Evolutionary conservation across 2,797 vertebrate species (phyloP).

Genomic region (Danio aesculapii): DNA sequence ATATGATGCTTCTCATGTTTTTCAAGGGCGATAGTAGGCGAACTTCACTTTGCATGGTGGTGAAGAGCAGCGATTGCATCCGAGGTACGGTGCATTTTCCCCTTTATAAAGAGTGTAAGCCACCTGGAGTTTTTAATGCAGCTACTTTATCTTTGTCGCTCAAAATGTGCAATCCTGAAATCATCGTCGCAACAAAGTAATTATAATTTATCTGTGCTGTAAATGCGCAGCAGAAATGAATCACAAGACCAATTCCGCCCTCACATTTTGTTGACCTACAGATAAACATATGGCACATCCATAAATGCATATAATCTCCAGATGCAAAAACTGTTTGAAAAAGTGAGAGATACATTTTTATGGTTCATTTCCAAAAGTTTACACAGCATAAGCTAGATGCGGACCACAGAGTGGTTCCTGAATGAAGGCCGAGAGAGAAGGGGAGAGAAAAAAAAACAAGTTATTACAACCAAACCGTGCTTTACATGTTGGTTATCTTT

Average conservation of each 20-base stretch:
- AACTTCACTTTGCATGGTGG: constrained; percentile 33
- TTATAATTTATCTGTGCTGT: constrained; percentile 25
- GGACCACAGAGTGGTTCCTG: constrained; percentile 66
- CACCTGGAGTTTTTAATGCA: constrained; percentile 9
- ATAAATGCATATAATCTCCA: constrained; percentile 47
- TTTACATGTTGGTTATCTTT: constrained; percentile 79
- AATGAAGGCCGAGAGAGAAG: constrained; percentile 49
- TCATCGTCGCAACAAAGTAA: not conserved
- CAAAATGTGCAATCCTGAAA: not conserved
- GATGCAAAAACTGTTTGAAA: constrained; percentile 57
- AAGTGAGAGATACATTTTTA: constrained; percentile 65
- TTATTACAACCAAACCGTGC: constrained; percentile 71
- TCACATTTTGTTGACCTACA: constrained; percentile 48
- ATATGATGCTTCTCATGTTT: constrained; percentile 38
- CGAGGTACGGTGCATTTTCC: not conserved
- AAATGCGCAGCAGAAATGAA: constrained; percentile 4
- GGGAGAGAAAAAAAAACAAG: constrained; percentile 57
- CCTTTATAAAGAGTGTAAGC: constrained; percentile 5
- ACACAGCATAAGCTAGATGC: constrained; percentile 59
- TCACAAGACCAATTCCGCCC: constrained; percentile 46
- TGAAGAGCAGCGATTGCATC: not conserved
- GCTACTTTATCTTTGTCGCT: not conserved
- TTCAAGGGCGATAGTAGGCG: constrained; percentile 51
- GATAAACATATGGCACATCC: constrained; percentile 47
- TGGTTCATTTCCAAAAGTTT: constrained; percentile 70